Evolutionary conservation across 2,113 vertebrate species (phyloP), one percentile per base, ranked within the genome.

Genomic region (Trogon surrucura): DNA sequence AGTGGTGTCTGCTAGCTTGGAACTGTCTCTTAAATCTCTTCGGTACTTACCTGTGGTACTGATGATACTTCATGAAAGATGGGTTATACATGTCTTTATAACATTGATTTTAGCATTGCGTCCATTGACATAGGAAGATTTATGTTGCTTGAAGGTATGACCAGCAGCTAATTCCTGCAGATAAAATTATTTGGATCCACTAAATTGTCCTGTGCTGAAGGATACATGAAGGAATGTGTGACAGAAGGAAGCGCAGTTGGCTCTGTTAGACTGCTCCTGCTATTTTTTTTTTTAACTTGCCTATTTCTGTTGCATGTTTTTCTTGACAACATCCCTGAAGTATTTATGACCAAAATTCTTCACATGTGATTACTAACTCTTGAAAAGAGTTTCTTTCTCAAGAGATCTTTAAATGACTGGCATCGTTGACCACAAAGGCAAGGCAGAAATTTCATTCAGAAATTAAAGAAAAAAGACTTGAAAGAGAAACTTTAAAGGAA

Each of bases 371-470:
- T 96, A 54, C 73, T 87, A 87, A 91, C 77, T 94, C 93, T 85
- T 91, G 61, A 95, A 88, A 97, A 94, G 80, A 72, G 3, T 48
- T 32, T 83, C 58, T 38, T 85, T 75, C 65, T 94, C 88, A 79
- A 47, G 93, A 94, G 88, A 84, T 60, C 16, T 81, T 93, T 72
- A 75, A 61, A 85, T 87, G 69, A 21, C 45, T 91, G 72, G 32
- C 57, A 92, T 65, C 57, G 50, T 61, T 94, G 88, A 87, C 83
- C 88, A 92, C 80, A 94, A 96, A 93, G 61, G 36, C 86, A 79
- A 92, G 61, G 83, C 80, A 97, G 73, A 97, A 87, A 89, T 94
- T 95, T 96, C 80, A 94, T 93, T 96, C 90, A 89, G 65, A 96
- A 95, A 93, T 91, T 77, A 96, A 96, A 96, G 61, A 47, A 93